Conservation (phyloP, 2,113 vertebrate genomes). For the Helogale parvula region DNA sequence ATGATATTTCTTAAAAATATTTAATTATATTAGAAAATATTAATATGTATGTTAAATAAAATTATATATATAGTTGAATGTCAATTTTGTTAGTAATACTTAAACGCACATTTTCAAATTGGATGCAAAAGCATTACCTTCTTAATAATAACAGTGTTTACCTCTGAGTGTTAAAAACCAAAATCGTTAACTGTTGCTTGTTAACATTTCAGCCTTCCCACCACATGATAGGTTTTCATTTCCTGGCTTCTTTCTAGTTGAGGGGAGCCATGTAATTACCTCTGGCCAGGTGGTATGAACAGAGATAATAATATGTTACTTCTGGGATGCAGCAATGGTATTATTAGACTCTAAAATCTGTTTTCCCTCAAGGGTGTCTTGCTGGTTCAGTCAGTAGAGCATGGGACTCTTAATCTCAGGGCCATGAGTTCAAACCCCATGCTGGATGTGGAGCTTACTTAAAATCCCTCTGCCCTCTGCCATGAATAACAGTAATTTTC, state of each 20-base stretch:
- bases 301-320: neutral
- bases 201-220: neutral
- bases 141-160: slow-evolving; percentile 1
- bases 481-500: neutral
- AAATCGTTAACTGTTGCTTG: neutral
- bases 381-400: too few species aligned
- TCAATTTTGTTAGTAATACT: neutral
- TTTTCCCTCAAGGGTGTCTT: neutral
- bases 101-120: neutral
- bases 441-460: too few species aligned
- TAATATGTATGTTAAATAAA: neutral
- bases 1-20: neutral
- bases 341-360: neutral
- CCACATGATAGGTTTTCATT: neutral
- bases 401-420: too few species aligned
- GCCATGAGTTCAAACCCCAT: too few species aligned
- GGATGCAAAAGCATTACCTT: neutral
- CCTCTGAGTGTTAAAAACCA: neutral
- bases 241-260: neutral
- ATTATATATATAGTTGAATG: neutral
- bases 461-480: neutral
- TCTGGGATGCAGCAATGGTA: neutral
- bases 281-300: neutral
- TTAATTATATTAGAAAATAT: neutral
- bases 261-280: neutral